These are phyloP conservation scores for Gobius niger DNA, from an alignment of 2,113 vertebrate species.

Conservation along the genomic window DNA sequence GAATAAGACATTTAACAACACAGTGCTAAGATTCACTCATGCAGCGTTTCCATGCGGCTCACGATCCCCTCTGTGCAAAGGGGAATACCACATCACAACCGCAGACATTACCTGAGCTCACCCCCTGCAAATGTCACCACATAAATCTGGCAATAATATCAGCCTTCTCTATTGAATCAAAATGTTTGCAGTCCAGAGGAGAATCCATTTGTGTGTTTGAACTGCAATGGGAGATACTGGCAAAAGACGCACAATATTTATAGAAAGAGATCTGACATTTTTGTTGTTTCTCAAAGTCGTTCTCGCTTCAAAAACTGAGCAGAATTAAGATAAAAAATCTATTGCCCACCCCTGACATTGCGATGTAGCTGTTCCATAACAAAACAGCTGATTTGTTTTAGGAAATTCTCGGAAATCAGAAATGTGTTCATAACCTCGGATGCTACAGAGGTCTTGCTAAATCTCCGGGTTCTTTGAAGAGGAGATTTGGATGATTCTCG, in stretches of 20 bases:
- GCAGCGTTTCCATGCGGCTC: not conserved
- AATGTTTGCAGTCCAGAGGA: not conserved
- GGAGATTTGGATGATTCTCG: too few species aligned
- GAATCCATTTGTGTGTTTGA: not conserved
- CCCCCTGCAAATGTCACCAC: not conserved
- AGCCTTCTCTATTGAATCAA: not conserved
- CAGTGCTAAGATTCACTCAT: not conserved
- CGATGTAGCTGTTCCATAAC: too few species aligned
- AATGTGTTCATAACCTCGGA: too few species aligned
- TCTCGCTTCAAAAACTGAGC: too few species aligned
- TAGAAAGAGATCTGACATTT: not conserved
- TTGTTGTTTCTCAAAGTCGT: not conserved
- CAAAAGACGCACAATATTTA: not conserved
- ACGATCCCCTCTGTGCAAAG: not conserved
- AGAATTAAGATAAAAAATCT: too few species aligned
- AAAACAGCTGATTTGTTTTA: too few species aligned
- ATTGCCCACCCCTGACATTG: too few species aligned
- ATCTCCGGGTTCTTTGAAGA: not conserved
- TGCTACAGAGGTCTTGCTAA: not conserved
- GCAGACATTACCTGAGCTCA: not conserved
- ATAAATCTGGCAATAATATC: constrained; percentile 1
- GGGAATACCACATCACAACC: not conserved
- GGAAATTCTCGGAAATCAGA: too few species aligned
- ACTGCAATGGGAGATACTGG: not conserved
- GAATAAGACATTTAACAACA: not conserved